Percentiles rank a stretch among this genome's conserved stretches.
These are phyloP conservation scores for Entomyzon cyanotis DNA, from an alignment of 2,113 vertebrate genomes.

Conservation along the genomic window DNA sequence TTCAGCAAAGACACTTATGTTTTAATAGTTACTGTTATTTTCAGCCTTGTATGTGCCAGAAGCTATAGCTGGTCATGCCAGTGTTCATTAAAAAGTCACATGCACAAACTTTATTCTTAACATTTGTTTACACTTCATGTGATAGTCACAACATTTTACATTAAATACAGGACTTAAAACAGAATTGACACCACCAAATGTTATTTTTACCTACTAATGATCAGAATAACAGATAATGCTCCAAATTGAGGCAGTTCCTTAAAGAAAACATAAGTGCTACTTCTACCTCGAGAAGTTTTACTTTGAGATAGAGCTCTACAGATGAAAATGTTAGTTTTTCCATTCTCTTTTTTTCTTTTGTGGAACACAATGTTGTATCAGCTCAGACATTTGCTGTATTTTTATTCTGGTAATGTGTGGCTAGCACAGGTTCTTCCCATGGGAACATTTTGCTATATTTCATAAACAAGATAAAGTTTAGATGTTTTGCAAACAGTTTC, in stretches of 20 bases:
- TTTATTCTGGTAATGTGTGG: neutral
- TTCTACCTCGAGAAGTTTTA: neutral
- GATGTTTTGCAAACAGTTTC: too few relatives aligned
- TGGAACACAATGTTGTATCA: neutral
- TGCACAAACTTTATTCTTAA: neutral
- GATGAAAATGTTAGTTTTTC: neutral
- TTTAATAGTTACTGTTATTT: slow-evolving; percentile 35
- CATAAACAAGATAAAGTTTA: too few relatives aligned
- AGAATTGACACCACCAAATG: neutral
- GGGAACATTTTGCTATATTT: too few relatives aligned
- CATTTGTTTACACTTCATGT: neutral
- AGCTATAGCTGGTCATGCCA: neutral
- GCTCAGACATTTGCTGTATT: neutral
- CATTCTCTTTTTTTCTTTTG: neutral
- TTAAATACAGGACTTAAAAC: neutral
- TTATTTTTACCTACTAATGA: neutral
- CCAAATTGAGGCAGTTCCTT: neutral
- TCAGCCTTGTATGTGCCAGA: neutral
- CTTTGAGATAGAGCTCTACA: neutral
- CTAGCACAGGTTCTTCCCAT: too few relatives aligned
- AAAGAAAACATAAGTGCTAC: neutral
- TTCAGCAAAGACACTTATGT: slow-evolving; percentile 11
- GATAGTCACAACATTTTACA: neutral
- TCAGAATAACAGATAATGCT: neutral
- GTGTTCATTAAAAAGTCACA: neutral